Percentiles rank a stretch among this genome's conserved stretches.
Conservation (phyloP, 2,113 vertebrate genomes). For the Cyprichromis sp. region DNA sequence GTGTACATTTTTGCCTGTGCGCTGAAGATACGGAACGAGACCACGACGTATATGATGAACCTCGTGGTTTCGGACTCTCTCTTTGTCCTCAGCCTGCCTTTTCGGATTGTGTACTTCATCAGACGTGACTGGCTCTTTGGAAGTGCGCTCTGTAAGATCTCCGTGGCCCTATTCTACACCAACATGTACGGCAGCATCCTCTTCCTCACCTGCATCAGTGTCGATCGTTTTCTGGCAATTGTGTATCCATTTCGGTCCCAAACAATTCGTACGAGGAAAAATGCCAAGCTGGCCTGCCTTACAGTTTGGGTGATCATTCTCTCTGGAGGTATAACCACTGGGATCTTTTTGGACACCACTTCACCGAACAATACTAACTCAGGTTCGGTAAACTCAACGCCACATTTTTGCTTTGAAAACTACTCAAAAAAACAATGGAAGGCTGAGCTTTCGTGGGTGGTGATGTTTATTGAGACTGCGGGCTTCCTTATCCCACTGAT, state of each 20-base stretch:
- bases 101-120: conserved; percentile 90
- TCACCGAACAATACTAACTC: conserved; percentile 51
- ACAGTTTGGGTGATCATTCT: conserved; percentile 87
- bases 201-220: conserved; percentile 94
- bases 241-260: conserved; percentile 88
- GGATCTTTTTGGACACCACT: conserved; percentile 78
- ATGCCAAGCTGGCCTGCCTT: conserved; percentile 82
- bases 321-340: conserved; percentile 82
- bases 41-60: conserved; percentile 97
- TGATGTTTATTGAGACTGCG: conserved; percentile 93
- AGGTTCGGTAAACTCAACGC: conserved; percentile 22
- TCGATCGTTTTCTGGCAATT: conserved; percentile 93
- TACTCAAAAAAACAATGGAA: conserved; percentile 87
- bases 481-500: conserved; percentile 91
- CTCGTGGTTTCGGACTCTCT: conserved; percentile 90
- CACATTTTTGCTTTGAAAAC: conserved; percentile 86
- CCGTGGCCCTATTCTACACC: conserved; percentile 89
- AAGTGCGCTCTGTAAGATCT: conserved; percentile 85
- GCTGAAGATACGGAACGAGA: conserved; percentile 87
- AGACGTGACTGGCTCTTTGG: conserved; percentile 85
- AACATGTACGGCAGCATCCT: conserved; percentile 99
- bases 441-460: conserved; percentile 86
- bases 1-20: conserved; percentile 88
- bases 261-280: conserved; percentile 82
- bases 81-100: conserved; percentile 92